A percentile compares a stretch with the other conserved stretches of the same genome.
Evolutionary conservation across 1,140 invertebrate species (phyloP).

Genomic region (Brachionus koreanus): DNA sequence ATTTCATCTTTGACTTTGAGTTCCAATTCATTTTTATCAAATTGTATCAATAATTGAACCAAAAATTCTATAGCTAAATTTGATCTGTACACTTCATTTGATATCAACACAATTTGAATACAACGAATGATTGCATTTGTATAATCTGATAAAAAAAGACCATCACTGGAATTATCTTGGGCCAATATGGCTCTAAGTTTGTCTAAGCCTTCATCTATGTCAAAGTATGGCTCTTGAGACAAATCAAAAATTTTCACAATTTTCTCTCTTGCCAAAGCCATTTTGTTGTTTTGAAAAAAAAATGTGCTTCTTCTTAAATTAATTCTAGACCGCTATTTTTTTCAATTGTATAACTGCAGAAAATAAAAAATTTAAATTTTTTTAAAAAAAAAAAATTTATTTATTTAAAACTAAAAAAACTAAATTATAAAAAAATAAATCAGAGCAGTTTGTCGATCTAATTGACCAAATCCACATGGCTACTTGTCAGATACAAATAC

Average conservation of each 20-base stretch:
- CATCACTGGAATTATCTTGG: not conserved
- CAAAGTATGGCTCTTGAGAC: constrained; percentile 15
- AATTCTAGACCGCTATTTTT: not conserved
- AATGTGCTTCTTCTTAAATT: not conserved
- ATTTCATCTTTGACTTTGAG: not conserved
- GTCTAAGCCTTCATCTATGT: not conserved
- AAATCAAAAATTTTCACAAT: constrained; percentile 5
- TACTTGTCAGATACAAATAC: constrained; percentile 36
- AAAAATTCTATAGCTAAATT: constrained; percentile 14
- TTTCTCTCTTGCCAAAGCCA: not conserved
- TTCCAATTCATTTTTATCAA: not conserved
- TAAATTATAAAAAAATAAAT: not conserved
- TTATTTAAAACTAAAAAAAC: not conserved
- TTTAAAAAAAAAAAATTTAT: not conserved
- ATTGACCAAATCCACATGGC: constrained; percentile 36
- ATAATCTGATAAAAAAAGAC: not conserved
- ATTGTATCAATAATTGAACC: not conserved
- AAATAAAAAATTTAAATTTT: not conserved
- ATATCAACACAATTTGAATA: not conserved
- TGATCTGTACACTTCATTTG: not conserved
- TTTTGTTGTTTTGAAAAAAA: not conserved
- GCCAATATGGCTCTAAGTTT: not conserved
- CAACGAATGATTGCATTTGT: not conserved
- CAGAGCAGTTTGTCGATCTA: not conserved
- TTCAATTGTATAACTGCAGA: not conserved